Evolutionary conservation across 2,888 invertebrate species (phyloP), one percentile per base, ranked within the genome.

Genomic region (Epinotia ramella): DNA sequence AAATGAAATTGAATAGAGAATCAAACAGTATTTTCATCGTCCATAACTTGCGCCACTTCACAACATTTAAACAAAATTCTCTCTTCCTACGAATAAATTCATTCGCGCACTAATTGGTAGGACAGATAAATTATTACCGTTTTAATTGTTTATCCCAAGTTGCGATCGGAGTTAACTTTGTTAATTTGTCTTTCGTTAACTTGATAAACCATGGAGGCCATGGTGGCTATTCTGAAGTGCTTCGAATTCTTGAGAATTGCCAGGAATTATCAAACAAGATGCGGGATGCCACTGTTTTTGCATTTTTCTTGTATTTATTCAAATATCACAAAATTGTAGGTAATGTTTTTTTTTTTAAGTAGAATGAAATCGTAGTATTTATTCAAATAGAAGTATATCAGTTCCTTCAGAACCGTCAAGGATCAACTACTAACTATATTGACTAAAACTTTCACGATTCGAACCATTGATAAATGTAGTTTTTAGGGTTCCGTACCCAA

Each of bases 51-150:
- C 57, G 7, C 63, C 73, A 63, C 28, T 59, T 18, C 24, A 11
- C 16, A 69, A 73, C 78, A 81, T 80, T 82, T 78, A 78, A 81
- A 81, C 83, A 81, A 83, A 81, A 82, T 80, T 81, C 78, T 73
- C 78, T 80, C 80, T 82, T 82, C 80, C 80, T 81, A 78, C 80
- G 79, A 77, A 82, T 83, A 85, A 88, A 86, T 87, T 88, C 85
- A 83, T 86, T 84, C 82, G 80, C 78, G 81, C 82, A 80, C 86
- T 90, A 89, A 90, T 90, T 90, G 87, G 85, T 79, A 81, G 77
- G 82, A 83, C 87, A 81, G 84, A 87, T 89, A 86, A 89, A 87
- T 89, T 83, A 88, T 88, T 85, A 86, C 82, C 82, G 82, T 87
- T 87, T 86, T 87, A 89, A 90, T 89, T 90, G 89, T 87, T 87